A percentile compares a stretch with the other conserved stretches of the same genome.
Conservation (phyloP, 2,888 invertebrate genomes). For the Malthinus flaveolus region DNA sequence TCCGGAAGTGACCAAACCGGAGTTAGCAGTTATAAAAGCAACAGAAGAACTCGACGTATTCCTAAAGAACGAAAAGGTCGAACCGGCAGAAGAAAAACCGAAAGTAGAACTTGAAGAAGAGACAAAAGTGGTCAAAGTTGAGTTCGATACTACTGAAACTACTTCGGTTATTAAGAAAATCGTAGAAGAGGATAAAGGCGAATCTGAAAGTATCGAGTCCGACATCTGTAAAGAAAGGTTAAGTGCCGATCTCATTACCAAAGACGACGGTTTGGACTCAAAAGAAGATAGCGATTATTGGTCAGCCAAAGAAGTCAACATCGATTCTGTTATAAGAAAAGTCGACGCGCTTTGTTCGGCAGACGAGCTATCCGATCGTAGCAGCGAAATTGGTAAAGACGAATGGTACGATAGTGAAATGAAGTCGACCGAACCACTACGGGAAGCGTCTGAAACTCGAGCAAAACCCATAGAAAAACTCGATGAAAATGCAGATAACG, state of each 20-base stretch:
- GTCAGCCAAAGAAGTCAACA: constrained; percentile 78
- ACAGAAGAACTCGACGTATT: constrained; percentile 48
- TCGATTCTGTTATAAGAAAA: constrained; percentile 81
- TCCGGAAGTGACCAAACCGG: constrained; percentile 17
- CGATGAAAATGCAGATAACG: constrained; percentile 38
- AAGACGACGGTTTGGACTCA: constrained; percentile 56
- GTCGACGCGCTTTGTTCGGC: constrained; percentile 68
- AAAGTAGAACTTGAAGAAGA: constrained; percentile 22
- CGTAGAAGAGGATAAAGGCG: constrained; percentile 49
- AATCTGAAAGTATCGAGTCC: constrained; percentile 47
- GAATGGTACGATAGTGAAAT: constrained; percentile 36
- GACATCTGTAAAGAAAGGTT: constrained; percentile 50
- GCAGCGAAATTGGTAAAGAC: constrained; percentile 47
- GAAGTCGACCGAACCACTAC: constrained; percentile 11
- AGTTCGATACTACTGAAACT: constrained; percentile 37
- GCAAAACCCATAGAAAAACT: constrained; percentile 1
- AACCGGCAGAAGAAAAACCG: constrained; percentile 32
- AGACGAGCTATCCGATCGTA: constrained; percentile 54
- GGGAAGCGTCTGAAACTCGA: background rate
- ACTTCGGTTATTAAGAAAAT: constrained; percentile 47
- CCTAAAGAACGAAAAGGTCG: constrained; percentile 40
- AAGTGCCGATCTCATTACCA: constrained; percentile 48
- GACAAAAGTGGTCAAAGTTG: constrained; percentile 11
- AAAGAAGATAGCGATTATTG: constrained; percentile 75
- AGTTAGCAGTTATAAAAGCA: constrained; percentile 44